Percentiles rank a stretch among this genome's conserved stretches.
Evolutionary conservation across 2,888 invertebrate genomes (phyloP).

Genomic region (Eupithecia exiguata): DNA sequence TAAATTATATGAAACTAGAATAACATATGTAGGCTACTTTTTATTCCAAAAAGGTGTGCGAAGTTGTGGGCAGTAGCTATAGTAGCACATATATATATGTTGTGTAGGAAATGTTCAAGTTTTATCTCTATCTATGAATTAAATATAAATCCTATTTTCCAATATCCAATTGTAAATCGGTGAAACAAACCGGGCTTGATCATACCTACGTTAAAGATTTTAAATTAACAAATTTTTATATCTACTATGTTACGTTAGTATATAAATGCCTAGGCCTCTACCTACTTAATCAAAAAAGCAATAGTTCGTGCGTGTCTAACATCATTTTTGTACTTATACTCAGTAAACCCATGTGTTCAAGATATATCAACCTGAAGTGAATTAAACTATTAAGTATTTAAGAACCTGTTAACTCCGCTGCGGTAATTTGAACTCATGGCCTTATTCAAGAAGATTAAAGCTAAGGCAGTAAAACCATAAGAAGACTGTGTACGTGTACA

Average conservation of each 20-base stretch:
- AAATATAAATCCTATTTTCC: too few relatives aligned
- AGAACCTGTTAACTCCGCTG: neutral
- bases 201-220: neutral
- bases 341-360: neutral
- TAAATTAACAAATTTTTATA: neutral
- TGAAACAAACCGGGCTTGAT: neutral
- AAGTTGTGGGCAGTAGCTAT: too few relatives aligned
- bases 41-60: too few relatives aligned
- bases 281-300: neutral
- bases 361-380: neutral
- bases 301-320: neutral
- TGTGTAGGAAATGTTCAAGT: too few relatives aligned
- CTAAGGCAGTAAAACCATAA: neutral
- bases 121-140: too few relatives aligned
- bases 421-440: neutral
- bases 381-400: neutral
- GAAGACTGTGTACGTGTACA: neutral
- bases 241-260: too few relatives aligned
- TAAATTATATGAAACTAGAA: too few relatives aligned
- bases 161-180: too few relatives aligned
- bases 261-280: neutral
- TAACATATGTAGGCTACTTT: too few relatives aligned
- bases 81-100: too few relatives aligned
- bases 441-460: neutral
- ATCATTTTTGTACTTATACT: neutral